A percentile compares a stretch with the other conserved stretches of the same genome.
Conservation (phyloP, 2,888 invertebrate species). For the Aplocera efformata region DNA sequence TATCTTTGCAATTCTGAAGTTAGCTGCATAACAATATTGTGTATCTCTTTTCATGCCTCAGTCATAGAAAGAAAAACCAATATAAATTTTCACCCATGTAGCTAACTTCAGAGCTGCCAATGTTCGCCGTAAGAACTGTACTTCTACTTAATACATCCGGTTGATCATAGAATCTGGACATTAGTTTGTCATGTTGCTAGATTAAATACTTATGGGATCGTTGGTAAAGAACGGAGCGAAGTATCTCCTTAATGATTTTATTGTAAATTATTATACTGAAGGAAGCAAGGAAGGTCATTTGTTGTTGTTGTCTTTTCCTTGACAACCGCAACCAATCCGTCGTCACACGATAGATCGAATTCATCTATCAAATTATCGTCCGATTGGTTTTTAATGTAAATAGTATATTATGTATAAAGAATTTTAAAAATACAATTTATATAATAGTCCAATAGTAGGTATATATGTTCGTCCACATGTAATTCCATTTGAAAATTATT, state of each 20-base stretch:
- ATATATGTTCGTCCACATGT: conserved; percentile 76
- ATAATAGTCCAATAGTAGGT: conserved; percentile 71
- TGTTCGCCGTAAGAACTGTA: no score
- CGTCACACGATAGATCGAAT: conserved; percentile 23
- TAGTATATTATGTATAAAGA: conserved; percentile 59
- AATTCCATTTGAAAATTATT: conserved; percentile 70
- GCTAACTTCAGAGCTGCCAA: no score
- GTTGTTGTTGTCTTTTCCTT: conserved; percentile 24
- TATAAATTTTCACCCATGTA: no score
- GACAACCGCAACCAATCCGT: conserved; percentile 23
- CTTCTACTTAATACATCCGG: conserved; percentile 9
- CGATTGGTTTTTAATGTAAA: conserved; percentile 62
- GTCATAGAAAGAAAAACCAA: no score
- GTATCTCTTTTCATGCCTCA: no score
- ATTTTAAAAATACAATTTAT: conserved; percentile 55
- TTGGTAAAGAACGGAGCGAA: conserved; percentile 9
- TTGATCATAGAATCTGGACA: conserved; percentile 6
- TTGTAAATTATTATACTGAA: conserved; percentile 20
- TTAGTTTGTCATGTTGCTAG: conserved; percentile 25
- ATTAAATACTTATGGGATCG: conserved; percentile 16
- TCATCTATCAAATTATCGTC: conserved; percentile 29
- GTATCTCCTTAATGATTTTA: conserved; percentile 19
- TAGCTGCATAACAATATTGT: no score
- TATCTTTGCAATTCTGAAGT: no score
- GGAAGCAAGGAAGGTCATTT: conserved; percentile 28